Evolutionary conservation across 2,888 invertebrate species (phyloP).

Genomic region (Phyllotreta striolata): DNA sequence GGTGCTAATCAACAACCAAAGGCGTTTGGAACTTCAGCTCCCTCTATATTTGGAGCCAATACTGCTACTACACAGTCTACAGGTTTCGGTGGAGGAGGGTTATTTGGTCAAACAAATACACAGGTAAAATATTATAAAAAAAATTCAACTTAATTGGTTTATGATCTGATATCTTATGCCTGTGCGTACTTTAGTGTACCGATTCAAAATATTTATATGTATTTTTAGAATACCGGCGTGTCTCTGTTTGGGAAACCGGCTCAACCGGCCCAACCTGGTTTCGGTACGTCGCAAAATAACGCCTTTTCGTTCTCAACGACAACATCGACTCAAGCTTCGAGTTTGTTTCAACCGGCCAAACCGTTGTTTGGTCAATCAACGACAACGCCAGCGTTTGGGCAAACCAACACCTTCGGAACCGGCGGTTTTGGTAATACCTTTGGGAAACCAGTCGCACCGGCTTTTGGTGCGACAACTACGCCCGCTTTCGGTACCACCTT

Average conservation of each 20-base stretch:
- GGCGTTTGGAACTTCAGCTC: conserved; percentile 62
- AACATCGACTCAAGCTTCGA: conserved; percentile 47
- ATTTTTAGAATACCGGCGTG: conserved; percentile 50
- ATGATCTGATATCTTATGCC: no score
- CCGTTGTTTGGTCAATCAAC: conserved; percentile 50
- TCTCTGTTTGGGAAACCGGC: conserved; percentile 61
- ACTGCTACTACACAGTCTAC: conserved; percentile 57
- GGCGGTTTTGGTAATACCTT: conserved; percentile 49
- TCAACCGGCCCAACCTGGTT: conserved; percentile 61
- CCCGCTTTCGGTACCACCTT: conserved; percentile 44
- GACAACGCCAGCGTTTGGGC: conserved; percentile 43
- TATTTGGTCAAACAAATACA: conserved; percentile 52
- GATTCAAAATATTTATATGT: neutral
- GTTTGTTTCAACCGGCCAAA: conserved; percentile 51
- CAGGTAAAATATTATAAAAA: conserved; percentile 42
- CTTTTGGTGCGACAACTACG: conserved; percentile 48
- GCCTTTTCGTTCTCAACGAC: conserved; percentile 55
- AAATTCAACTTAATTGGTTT: no score
- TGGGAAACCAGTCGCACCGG: conserved; percentile 55
- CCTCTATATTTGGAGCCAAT: conserved; percentile 54
- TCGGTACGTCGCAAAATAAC: conserved; percentile 52
- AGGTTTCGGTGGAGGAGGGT: conserved; percentile 62
- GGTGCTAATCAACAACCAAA: conserved; percentile 62
- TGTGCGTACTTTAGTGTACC: no score
- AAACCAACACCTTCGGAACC: conserved; percentile 42